Conservation (phyloP, 2,113 vertebrate genomes). For the Larimichthys polyactis region DNA sequence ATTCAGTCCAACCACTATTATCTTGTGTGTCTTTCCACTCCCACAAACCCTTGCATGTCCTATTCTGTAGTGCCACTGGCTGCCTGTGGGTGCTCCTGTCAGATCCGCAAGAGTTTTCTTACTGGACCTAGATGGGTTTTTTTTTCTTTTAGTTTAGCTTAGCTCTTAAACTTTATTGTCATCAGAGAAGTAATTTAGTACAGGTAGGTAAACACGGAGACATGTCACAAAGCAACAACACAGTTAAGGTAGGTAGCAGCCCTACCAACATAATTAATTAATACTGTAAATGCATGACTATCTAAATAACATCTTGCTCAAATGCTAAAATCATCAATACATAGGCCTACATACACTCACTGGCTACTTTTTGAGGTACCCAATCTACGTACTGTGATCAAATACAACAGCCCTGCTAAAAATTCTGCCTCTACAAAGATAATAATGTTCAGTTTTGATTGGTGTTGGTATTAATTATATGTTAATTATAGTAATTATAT, state of each 20-base stretch:
- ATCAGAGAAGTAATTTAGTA: neutral
- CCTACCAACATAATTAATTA: neutral
- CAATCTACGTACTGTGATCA: too few relatives aligned
- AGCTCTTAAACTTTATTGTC: neutral
- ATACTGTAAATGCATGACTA: neutral
- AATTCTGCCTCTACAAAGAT: too few relatives aligned
- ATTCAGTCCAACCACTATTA: neutral
- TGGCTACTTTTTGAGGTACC: too few relatives aligned
- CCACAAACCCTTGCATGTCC: constrained; percentile 1
- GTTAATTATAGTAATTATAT: too few relatives aligned
- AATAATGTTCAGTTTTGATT: too few relatives aligned
- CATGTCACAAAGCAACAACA: neutral
- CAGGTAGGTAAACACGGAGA: neutral
- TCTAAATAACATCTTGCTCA: neutral
- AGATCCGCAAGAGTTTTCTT: constrained; percentile 1
- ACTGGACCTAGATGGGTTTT: neutral
- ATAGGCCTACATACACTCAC: neutral
- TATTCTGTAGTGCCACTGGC: neutral
- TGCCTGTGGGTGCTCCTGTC: constrained; percentile 14
- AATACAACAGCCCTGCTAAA: too few relatives aligned
- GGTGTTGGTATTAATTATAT: too few relatives aligned
- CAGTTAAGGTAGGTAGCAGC: neutral
- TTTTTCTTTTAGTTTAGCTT: neutral
- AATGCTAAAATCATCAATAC: neutral
- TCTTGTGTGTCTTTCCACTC: constrained; percentile 2